phyloP scores from a whole-genome alignment of 2,113 vertebrate species.

The Coptodon rendalli region DNA sequence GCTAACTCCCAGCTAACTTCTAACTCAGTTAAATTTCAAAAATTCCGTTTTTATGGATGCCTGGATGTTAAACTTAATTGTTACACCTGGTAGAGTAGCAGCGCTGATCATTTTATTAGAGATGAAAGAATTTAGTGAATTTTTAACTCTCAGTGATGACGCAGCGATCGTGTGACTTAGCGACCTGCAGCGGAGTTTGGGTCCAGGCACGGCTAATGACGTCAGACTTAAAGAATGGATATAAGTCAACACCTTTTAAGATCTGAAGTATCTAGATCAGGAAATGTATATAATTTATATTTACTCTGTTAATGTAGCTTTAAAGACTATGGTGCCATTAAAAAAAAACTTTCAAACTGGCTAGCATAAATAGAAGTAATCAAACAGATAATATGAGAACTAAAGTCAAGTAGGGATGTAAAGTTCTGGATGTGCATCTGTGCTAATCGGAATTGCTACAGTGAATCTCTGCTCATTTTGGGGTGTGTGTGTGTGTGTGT shows the following conservation, averaged over 20 bases:
- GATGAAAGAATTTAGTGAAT: background rate
- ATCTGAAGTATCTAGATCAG: background rate
- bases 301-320: background rate
- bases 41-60: background rate
- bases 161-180: background rate
- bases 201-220: background rate
- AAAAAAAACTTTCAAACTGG: background rate
- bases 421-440: background rate
- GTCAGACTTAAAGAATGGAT: background rate
- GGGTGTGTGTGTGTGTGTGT: background rate
- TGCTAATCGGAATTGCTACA: background rate
- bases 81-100: background rate
- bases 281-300: background rate
- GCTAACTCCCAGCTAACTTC: background rate
- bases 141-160: background rate
- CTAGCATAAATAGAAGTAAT: background rate
- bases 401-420: background rate
- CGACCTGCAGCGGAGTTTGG: background rate
- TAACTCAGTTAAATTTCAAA: background rate
- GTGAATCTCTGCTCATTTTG: background rate
- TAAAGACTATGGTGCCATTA: background rate
- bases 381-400: background rate
- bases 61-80: background rate
- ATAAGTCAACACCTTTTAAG: background rate
- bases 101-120: background rate